These are phyloP conservation scores for Micromussa lordhowensis DNA, from an alignment of 92 coral and sea anemone genomes.

Conservation along the genomic window DNA sequence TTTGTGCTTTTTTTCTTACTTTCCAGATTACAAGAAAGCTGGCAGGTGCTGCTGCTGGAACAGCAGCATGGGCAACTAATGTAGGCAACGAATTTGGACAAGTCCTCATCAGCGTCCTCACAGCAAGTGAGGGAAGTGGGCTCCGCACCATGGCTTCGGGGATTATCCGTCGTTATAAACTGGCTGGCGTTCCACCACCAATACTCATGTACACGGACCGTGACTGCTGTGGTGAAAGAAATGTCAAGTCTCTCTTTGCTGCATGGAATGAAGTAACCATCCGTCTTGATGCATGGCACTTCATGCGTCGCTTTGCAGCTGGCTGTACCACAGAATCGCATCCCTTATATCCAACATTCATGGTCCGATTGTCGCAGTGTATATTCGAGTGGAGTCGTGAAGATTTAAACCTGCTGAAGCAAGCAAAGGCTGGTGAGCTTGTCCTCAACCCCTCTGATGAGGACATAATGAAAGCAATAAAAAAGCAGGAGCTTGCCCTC, in stretches of 20 bases:
- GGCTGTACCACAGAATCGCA: constrained; percentile 73
- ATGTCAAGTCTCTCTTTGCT: constrained; percentile 47
- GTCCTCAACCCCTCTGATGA: background rate
- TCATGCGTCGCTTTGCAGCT: constrained; percentile 52
- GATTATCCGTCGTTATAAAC: constrained; percentile 53
- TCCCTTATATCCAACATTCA: constrained; percentile 66
- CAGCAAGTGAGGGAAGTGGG: constrained; percentile 63
- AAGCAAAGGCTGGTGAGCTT: too few species aligned
- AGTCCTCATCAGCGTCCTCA: constrained; percentile 56
- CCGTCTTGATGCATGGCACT: constrained; percentile 61
- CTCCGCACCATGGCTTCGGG: constrained; percentile 57
- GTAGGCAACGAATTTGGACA: constrained; percentile 67
- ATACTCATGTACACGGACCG: constrained; percentile 62
- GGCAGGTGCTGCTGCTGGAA: constrained; percentile 34
- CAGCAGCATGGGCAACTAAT: constrained; percentile 69
- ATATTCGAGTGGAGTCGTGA: constrained; percentile 66
- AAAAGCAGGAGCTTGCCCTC: constrained; percentile 60
- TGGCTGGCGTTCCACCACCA: constrained; percentile 48
- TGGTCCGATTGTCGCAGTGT: constrained; percentile 53
- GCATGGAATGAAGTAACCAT: constrained; percentile 39
- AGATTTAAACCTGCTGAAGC: constrained; percentile 48
- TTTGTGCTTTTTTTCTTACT: background rate
- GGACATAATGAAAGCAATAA: constrained; percentile 31
- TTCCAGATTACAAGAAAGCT: constrained; percentile 38
- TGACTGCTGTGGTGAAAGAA: constrained; percentile 72